phyloP scores from a whole-genome alignment of 2,888 invertebrate genomes.

The Epistrophe grossulariae region DNA sequence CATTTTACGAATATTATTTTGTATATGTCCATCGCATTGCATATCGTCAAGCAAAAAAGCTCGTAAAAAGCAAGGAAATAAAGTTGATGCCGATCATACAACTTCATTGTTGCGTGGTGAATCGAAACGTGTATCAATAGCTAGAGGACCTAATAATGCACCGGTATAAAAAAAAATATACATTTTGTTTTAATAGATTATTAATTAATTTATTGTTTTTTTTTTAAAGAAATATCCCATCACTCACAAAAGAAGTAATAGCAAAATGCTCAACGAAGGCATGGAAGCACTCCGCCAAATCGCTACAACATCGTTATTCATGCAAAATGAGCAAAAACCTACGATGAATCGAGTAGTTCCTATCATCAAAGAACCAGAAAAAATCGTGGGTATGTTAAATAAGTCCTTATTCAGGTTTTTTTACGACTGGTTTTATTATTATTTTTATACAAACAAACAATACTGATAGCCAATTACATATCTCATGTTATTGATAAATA shows the following conservation, averaged over 20 bases:
- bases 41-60: slow-evolving; percentile 88
- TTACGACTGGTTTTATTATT: no score
- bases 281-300: slow-evolving; percentile 84
- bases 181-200: not conserved
- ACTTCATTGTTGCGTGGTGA: slow-evolving; percentile 83
- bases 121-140: slow-evolving; percentile 83
- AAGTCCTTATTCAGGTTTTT: no score
- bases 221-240: slow-evolving; percentile 82
- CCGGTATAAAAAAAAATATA: slow-evolving; percentile 79
- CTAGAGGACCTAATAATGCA: slow-evolving; percentile 80
- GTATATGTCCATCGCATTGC: slow-evolving; percentile 92
- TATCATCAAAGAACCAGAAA: slow-evolving; percentile 83
- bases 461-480: no score
- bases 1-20: slow-evolving; percentile 92
- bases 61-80: slow-evolving; percentile 84
- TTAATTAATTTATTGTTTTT: not conserved
- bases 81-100: slow-evolving; percentile 84
- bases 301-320: slow-evolving; percentile 84
- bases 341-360: slow-evolving; percentile 82
- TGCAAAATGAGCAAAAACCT: slow-evolving; percentile 84
- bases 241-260: slow-evolving; percentile 82
- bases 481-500: no score
- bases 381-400: slow-evolving; percentile 77
- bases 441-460: no score
- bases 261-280: slow-evolving; percentile 84